phyloP scores from a whole-genome alignment of 2,797 vertebrate genomes.

The Oophaga sylvatica region DNA sequence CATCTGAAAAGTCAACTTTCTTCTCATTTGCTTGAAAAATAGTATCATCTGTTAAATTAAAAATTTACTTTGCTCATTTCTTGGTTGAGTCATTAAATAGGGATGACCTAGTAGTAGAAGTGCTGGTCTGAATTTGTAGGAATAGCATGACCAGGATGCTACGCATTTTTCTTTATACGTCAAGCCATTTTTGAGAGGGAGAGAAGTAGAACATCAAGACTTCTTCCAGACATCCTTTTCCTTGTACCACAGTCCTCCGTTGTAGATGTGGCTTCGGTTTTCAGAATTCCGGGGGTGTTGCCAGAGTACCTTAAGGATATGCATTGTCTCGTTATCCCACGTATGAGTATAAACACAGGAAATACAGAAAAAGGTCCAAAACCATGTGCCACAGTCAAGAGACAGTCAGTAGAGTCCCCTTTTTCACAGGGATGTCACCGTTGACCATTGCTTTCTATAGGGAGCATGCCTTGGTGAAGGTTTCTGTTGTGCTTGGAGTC shows the following conservation, averaged over 20 bases:
- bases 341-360: constrained; percentile 9
- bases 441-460: constrained; percentile 75
- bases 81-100: neutral
- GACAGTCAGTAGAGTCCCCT: constrained; percentile 9
- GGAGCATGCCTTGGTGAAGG: constrained; percentile 81
- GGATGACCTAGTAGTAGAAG: neutral
- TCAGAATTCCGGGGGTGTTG: constrained; percentile 3
- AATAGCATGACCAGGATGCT: constrained; percentile 4
- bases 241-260: neutral
- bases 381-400: constrained; percentile 35
- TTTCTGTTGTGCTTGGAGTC: constrained; percentile 78
- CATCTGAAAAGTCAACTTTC: constrained; percentile 5
- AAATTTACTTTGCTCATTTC: constrained; percentile 6
- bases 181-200: constrained; percentile 5
- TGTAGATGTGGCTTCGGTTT: neutral
- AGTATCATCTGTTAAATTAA: constrained; percentile 29
- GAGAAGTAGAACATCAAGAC: neutral
- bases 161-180: neutral
- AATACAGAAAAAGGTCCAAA: neutral
- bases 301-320: constrained; percentile 48
- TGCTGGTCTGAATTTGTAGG: neutral
- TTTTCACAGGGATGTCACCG: constrained; percentile 73
- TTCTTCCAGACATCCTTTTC: constrained; percentile 18
- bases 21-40: constrained; percentile 42
- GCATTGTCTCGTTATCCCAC: constrained; percentile 24